Evolutionary conservation across 2,797 vertebrate species (phyloP).

Genomic region (Heteromormyrus szaboi): DNA sequence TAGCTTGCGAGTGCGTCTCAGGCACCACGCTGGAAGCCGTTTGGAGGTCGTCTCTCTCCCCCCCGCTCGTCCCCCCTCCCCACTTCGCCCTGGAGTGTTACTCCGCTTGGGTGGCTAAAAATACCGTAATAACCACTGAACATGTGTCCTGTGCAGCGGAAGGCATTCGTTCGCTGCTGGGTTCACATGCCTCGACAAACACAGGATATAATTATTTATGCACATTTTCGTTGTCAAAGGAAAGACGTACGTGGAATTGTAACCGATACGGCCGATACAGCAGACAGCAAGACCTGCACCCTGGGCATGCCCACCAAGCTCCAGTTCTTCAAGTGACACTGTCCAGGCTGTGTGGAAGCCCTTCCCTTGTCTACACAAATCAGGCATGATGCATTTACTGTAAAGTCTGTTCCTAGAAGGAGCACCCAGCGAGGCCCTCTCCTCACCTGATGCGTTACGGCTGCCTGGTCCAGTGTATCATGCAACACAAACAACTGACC

Average conservation of each 20-base stretch:
- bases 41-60: not conserved
- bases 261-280: not conserved
- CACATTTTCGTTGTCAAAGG: not conserved
- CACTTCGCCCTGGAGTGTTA: not conserved
- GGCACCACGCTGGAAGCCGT: not conserved
- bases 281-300: not conserved
- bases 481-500: not conserved
- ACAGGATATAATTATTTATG: not conserved
- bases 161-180: not conserved
- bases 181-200: not conserved
- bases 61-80: not conserved
- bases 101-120: not conserved
- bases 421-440: not conserved
- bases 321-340: not conserved
- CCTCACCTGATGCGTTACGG: not conserved
- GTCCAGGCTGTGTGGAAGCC: not conserved
- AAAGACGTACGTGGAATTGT: not conserved
- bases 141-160: not conserved
- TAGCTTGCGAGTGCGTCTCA: not conserved
- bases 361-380: not conserved
- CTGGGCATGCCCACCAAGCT: not conserved
- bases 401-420: not conserved
- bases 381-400: not conserved
- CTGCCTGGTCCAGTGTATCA: not conserved
- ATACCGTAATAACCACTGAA: not conserved